Percentiles rank a stretch among this genome's conserved stretches.
Evolutionary conservation across 2,797 vertebrate genomes (phyloP).

Genomic region (Cynodonichthys magdalenae): DNA sequence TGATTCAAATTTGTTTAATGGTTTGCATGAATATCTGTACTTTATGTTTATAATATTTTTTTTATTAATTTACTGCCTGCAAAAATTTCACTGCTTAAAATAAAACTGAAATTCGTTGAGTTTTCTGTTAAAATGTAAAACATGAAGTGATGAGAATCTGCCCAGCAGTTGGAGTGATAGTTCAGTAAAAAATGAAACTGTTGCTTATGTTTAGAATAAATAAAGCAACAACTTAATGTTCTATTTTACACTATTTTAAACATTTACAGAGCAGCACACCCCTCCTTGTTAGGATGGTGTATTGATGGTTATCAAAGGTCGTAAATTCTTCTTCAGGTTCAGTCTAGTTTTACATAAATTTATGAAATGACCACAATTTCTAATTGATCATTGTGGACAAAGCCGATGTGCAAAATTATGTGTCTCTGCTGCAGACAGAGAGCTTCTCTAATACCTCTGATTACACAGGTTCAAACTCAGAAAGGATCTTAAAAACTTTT

Average conservation of each 20-base stretch:
- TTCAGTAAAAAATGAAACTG: background rate
- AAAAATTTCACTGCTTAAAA: background rate
- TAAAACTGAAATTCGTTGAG: background rate
- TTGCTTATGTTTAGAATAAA: background rate
- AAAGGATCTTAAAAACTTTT: background rate
- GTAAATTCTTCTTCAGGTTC: background rate
- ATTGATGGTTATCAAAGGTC: background rate
- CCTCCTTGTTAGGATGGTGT: background rate
- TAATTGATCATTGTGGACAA: background rate
- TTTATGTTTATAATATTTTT: background rate
- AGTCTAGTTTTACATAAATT: conserved; percentile 5
- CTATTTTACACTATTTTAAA: background rate
- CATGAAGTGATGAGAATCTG: background rate
- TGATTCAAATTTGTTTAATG: background rate
- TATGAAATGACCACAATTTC: conserved; percentile 12
- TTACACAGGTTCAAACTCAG: no score
- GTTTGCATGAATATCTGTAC: background rate
- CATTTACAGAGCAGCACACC: no score
- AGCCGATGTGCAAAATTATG: background rate
- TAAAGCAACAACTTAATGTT: background rate
- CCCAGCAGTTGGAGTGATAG: background rate
- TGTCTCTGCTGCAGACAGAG: background rate
- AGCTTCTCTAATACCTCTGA: no score
- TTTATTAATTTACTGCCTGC: background rate
- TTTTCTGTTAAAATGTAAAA: background rate